Percentiles rank a stretch among this genome's conserved stretches.
These are phyloP conservation scores for Erethizon dorsatum DNA, from an alignment of 2,797 vertebrate species.

Conservation along the genomic window DNA sequence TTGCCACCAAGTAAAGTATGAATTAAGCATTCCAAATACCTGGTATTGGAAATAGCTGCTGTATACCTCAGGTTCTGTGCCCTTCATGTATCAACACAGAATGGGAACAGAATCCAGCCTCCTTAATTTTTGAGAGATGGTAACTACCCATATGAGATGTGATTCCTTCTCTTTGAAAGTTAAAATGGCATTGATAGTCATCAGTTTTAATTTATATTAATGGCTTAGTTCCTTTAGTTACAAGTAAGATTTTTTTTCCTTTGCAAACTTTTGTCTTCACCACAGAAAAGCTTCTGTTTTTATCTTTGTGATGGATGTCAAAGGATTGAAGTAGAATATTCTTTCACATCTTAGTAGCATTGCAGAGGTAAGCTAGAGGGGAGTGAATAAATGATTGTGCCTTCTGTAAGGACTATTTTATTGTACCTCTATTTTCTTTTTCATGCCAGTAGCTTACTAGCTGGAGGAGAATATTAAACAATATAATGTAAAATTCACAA, in stretches of 20 bases:
- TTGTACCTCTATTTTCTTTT: neutral
- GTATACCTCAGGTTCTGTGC: neutral
- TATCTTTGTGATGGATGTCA: neutral
- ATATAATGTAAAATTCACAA: conserved; percentile 31
- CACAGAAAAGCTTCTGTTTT: neutral
- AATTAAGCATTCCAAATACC: conserved; percentile 42
- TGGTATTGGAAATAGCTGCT: conserved; percentile 48
- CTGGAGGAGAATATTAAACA: neutral
- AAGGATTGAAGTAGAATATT: neutral
- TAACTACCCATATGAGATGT: neutral
- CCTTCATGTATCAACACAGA: neutral
- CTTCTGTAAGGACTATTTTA: conserved; percentile 6
- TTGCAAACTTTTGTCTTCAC: neutral
- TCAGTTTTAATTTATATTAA: neutral
- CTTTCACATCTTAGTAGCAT: neutral
- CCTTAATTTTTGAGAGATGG: neutral
- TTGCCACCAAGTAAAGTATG: conserved; percentile 16
- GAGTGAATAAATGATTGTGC: neutral
- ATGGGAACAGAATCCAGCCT: neutral
- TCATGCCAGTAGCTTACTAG: neutral
- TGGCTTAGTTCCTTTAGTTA: conserved; percentile 21
- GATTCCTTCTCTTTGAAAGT: neutral
- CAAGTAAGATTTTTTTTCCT: conserved; percentile 11
- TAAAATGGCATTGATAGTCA: neutral
- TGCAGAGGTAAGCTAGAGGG: neutral